A percentile compares a stretch with the other conserved stretches of the same genome.
Evolutionary conservation across 2,797 vertebrate genomes (phyloP).

Genomic region (Bradypus variegatus): DNA sequence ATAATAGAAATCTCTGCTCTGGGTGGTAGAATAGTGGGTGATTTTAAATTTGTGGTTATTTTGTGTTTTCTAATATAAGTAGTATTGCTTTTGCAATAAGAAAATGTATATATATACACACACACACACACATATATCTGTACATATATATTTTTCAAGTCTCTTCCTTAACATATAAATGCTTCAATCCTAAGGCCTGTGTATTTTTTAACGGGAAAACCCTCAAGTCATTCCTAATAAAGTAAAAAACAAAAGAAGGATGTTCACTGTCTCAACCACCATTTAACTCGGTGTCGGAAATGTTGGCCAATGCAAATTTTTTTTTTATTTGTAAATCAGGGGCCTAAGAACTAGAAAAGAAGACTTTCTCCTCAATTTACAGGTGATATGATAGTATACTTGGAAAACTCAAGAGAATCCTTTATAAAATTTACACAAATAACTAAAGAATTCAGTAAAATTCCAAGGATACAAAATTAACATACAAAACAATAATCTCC

Average conservation of each 20-base stretch:
- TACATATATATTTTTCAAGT: neutral
- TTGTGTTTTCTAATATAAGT: neutral
- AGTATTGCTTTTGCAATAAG: neutral
- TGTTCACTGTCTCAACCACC: neutral
- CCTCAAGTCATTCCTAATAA: neutral
- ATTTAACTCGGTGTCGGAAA: neutral
- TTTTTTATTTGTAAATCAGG: neutral
- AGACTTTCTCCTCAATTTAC: neutral
- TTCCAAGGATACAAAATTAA: neutral
- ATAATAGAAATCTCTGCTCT: neutral
- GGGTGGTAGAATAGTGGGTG: neutral
- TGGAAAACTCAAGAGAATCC: neutral
- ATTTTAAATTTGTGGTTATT: conserved; percentile 15
- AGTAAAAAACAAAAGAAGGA: neutral
- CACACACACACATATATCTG: too few relatives aligned
- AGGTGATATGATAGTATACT: neutral
- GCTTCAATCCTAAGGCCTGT: neutral
- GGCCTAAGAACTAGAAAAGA: neutral
- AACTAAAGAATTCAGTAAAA: neutral
- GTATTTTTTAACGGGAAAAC: neutral
- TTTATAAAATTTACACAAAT: neutral
- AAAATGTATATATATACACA: neutral
- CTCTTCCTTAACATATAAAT: neutral
- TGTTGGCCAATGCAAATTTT: neutral
- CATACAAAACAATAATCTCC: conserved; percentile 1